Conservation (phyloP, 2,888 invertebrate species). For the Therioaphis trifolii region DNA sequence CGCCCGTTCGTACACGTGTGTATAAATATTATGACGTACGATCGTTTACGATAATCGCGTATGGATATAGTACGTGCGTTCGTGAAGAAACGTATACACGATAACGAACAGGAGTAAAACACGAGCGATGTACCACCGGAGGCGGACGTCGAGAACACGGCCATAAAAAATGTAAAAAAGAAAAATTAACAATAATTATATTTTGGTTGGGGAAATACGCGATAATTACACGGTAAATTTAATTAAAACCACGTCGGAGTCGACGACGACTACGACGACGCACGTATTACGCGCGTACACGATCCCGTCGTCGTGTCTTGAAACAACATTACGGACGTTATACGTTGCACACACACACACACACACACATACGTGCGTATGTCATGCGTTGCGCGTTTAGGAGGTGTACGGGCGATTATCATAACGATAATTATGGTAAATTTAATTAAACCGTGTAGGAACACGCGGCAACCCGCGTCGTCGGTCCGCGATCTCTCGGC, state of each 20-base stretch:
- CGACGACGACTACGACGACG: constrained; percentile 31
- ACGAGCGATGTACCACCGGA: no score
- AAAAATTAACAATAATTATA: constrained; percentile 25
- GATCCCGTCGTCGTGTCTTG: not conserved
- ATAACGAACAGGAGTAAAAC: no score
- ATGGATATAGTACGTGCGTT: no score
- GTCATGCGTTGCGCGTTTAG: not conserved
- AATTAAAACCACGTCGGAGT: constrained; percentile 34
- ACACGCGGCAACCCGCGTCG: not conserved
- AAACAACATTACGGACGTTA: not conserved
- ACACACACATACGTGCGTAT: no score
- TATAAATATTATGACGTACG: no score
- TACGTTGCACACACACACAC: not conserved
- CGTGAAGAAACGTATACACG: no score
- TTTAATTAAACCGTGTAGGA: constrained; percentile 31
- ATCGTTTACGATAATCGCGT: no score
- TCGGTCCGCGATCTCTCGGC: not conserved
- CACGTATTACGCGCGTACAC: not conserved
- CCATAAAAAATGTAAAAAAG: not conserved
- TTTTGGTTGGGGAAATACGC: not conserved
- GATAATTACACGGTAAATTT: constrained; percentile 47
- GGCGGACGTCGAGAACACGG: no score
- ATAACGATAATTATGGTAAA: constrained; percentile 21
- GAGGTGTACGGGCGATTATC: not conserved
- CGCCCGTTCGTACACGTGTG: no score